Percentiles rank a stretch among this genome's conserved stretches.
These are phyloP conservation scores for Bombus polaris DNA, from an alignment of 1,140 invertebrate genomes.

Conservation along the genomic window DNA sequence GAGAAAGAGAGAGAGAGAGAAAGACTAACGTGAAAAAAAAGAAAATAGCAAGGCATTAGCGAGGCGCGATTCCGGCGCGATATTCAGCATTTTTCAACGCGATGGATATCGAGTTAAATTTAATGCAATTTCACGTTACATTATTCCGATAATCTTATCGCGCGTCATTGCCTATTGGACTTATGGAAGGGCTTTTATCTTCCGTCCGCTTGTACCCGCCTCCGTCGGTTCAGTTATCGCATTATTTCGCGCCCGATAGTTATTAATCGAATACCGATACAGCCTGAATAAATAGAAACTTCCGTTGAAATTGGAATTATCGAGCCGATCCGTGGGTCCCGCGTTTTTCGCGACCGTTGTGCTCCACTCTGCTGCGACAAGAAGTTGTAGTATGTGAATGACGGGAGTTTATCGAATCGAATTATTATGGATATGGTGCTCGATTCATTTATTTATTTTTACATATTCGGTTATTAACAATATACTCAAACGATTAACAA, in stretches of 20 bases:
- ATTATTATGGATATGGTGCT: background rate
- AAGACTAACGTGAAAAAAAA: background rate
- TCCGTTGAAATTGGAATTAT: slow-evolving; percentile 46
- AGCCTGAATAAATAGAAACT: slow-evolving; percentile 61
- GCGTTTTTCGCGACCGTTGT: background rate
- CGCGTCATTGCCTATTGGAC: slow-evolving; percentile 67
- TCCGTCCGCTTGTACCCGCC: slow-evolving; percentile 45
- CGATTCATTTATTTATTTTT: background rate
- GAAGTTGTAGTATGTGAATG: background rate
- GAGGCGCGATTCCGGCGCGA: slow-evolving; percentile 53
- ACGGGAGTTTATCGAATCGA: background rate
- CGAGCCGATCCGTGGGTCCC: background rate
- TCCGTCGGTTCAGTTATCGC: slow-evolving; percentile 60
- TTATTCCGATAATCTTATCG: slow-evolving; percentile 70
- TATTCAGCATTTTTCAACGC: slow-evolving; percentile 68
- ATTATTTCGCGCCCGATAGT: slow-evolving; percentile 62
- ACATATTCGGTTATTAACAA: background rate
- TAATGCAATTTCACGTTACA: slow-evolving; percentile 70
- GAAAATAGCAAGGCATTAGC: slow-evolving; percentile 47
- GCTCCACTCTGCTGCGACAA: background rate
- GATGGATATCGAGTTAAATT: slow-evolving; percentile 67
- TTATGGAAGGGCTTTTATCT: slow-evolving; percentile 67
- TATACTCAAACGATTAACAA: background rate
- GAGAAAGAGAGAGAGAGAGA: background rate
- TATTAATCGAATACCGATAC: slow-evolving; percentile 68